Evolutionary conservation across 1,140 invertebrate species (phyloP).

Genomic region (Scaptodrosophila lebanonensis): DNA sequence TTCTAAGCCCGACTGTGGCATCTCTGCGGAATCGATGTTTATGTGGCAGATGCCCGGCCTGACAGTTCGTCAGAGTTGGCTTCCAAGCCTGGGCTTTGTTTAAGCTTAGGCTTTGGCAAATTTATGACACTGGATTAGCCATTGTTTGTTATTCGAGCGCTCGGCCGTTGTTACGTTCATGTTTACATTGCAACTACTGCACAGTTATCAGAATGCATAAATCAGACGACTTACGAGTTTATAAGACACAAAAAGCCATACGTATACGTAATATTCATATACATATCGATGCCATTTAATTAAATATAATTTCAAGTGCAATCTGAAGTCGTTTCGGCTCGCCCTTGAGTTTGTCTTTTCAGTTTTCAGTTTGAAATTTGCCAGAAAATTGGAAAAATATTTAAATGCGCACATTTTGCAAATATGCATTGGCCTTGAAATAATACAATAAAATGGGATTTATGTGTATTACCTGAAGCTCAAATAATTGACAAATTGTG

Average conservation of each 20-base stretch:
- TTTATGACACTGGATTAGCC: constrained; percentile 66
- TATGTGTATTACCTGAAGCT: too few relatives aligned
- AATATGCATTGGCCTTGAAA: constrained; percentile 45
- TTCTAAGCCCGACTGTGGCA: constrained; percentile 45
- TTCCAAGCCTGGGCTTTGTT: constrained; percentile 8
- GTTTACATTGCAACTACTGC: too few relatives aligned
- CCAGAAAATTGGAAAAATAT: constrained; percentile 59
- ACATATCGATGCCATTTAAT: constrained; percentile 52
- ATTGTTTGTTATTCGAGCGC: constrained; percentile 45
- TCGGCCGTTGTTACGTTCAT: too few relatives aligned
- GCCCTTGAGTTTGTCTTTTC: constrained; percentile 44
- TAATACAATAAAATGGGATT: too few relatives aligned
- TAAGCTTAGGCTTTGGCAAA: constrained; percentile 52
- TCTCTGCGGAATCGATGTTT: constrained; percentile 65
- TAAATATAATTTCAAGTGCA: constrained; percentile 67
- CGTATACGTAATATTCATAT: constrained; percentile 64
- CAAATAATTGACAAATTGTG: constrained; percentile 38
- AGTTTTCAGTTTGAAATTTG: constrained; percentile 26
- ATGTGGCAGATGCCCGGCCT: constrained; percentile 51
- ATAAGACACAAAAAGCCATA: constrained; percentile 16
- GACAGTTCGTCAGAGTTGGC: constrained; percentile 40
- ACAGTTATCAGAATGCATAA: constrained; percentile 56
- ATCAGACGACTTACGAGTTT: constrained; percentile 25
- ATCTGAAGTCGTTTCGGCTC: constrained; percentile 28
- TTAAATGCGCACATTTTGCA: constrained; percentile 54